Conservation (phyloP, 1,140 invertebrate genomes). For the Subanguina moxae region DNA sequence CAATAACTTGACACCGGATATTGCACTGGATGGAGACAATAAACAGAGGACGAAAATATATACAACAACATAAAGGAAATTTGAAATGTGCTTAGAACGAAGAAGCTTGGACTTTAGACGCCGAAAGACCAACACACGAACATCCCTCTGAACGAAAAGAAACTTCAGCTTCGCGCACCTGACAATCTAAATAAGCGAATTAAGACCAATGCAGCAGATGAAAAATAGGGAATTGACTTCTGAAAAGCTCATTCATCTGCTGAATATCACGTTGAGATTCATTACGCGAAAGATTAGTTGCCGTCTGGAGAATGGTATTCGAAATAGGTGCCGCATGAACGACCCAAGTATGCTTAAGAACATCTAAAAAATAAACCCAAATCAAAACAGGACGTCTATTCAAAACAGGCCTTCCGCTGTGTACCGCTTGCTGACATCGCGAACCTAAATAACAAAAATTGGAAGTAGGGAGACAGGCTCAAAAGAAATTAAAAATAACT, state of each 20-base stretch:
- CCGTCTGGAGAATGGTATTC: conserved; percentile 39
- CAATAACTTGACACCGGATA: no score
- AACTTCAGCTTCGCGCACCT: no score
- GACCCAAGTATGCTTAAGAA: conserved; percentile 49
- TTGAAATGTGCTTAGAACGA: no score
- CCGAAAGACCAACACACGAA: no score
- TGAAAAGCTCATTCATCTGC: conserved; percentile 55
- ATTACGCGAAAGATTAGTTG: conserved; percentile 45
- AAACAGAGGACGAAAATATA: no score
- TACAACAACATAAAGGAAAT: no score
- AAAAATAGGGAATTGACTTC: neutral
- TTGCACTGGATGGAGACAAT: no score
- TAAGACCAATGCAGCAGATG: no score
- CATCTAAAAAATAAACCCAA: conserved; percentile 30
- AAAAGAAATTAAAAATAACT: conserved; percentile 61
- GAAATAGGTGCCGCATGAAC: conserved; percentile 34
- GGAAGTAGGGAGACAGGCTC: neutral
- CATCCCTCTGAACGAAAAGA: no score
- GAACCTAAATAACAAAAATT: conserved; percentile 29
- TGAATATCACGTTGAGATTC: conserved; percentile 56
- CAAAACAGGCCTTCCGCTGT: conserved; percentile 32
- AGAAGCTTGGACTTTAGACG: no score
- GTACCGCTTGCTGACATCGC: conserved; percentile 49
- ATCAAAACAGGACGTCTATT: no score
- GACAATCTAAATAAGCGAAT: no score